Evolutionary conservation across 2,797 vertebrate species (phyloP), one percentile per base, ranked within the genome.

Genomic region (Sebastes glaucus): DNA sequence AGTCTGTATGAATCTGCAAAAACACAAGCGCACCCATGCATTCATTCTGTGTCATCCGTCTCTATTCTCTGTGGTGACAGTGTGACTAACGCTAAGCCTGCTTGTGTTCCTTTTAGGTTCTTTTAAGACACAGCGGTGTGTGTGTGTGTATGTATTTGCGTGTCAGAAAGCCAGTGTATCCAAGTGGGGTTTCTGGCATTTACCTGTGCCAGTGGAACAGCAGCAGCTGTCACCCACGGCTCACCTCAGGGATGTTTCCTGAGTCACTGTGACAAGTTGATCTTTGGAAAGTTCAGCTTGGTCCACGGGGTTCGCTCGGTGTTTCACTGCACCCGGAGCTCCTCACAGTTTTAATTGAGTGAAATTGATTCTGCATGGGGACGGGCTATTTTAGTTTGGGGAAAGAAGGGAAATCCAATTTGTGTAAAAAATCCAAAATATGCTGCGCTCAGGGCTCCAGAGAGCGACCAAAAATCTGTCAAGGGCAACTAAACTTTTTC

Each of bases 211-310:
- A 91, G 85, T 83, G 88, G 86, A 92, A 92, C 83, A 18, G 81
- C 85, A 85, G 88, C 92, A 93, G 94, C 93, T 93, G 92, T 93
- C 93, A 92, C 91, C 92, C 92, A 82, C 81, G 56, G 93, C 83
- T 94, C 92, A 90, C 94, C 90, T 92, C 93, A 72, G 90, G 93
- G 93, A 93, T 82, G 84, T 94, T 95, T 96, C 94, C 94, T 95
- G 94, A 87, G 86, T 85, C 81, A 63, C 92, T 93, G 89, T 92
- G 91, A 95, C 94, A 92, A 92, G 91, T 81, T 93, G 92, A 94
- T 94, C 94, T 96, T 95, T 95, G 81, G 64, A 95, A 95, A 95
- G 94, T 94, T 95, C 94, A 95, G 60, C 71, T 75, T 23, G 23
- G 83, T 88, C 90, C 89, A 85, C 81, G 46, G 85, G 80, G 85